Percentiles rank a stretch among this genome's conserved stretches.
Evolutionary conservation across 1,140 invertebrate species (phyloP).

Genomic region (Diabrotica virgifera): DNA sequence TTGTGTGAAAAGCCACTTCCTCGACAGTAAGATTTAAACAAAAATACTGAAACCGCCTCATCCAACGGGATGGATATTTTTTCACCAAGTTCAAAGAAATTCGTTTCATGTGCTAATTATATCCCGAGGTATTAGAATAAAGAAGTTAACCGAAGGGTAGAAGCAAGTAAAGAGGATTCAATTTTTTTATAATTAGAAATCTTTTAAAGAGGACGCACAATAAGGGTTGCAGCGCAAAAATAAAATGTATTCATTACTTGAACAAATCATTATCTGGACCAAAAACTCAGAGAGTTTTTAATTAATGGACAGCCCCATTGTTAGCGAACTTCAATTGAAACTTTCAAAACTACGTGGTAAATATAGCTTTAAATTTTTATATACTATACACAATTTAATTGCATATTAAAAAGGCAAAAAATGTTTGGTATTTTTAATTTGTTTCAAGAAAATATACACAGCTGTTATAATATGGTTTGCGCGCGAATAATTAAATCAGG

Average conservation of each 20-base stretch:
- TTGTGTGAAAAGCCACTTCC: no score
- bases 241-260: background rate
- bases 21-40: no score
- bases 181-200: slow-evolving; percentile 9
- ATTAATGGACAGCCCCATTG: background rate
- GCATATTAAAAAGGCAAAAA: no score
- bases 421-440: no score
- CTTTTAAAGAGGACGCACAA: background rate
- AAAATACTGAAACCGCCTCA: background rate
- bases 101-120: slow-evolving; percentile 33
- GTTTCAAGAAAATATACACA: no score
- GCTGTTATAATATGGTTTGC: no score
- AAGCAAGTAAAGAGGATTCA: background rate
- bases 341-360: no score
- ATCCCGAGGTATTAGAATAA: slow-evolving; percentile 24
- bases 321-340: background rate
- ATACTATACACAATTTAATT: no score
- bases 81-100: slow-evolving; percentile 5
- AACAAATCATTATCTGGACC: background rate
- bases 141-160: slow-evolving; percentile 4
- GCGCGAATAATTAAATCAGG: no score
- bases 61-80: background rate
- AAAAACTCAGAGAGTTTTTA: background rate
- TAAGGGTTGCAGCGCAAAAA: background rate
- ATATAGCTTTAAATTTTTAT: no score